Base-by-base conservation (phyloP, 2,888 invertebrate genomes). In the Abrostola triplasia region DNA sequence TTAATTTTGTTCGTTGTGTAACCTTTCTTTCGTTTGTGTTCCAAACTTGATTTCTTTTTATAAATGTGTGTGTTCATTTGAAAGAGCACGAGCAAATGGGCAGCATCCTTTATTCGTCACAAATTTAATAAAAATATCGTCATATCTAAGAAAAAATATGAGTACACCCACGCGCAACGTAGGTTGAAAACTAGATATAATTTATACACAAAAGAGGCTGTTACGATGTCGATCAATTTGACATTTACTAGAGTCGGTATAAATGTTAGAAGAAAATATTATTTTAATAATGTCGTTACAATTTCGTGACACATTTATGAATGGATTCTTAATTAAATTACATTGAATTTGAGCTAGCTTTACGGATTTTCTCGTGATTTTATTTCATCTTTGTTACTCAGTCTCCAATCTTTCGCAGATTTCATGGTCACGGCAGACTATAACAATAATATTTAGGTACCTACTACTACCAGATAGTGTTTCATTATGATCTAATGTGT, bases 131-230 rank as follows among this genome's bases (percentile, higher is more conserved):
- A 13, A 47, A 47, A 47, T 13, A 24, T 47, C 24, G 24, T 47
- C 44, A 24, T 47, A 12, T 9, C 35, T 7, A 10, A 5, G 11
- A 36, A 42, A 13, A 47, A 55, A 47, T 47, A 47, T 47, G 12
- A 9, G 8, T 6, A 36, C 13, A 13, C 10, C 13, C n/a, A 42
- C 42, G 9, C n/a, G 36, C 42, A 9, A 42, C 35, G n/a, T 12
- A 36, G 24, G 36, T 42, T 42, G 6, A n/a, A 53, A 11, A 36
- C 36, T 44, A 48, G 36, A 41, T 37, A 37, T 11, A 56, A 37
- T 10, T 24, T 47, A 24, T 24, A 24, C 35, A 38, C n/a, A 52
- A 67, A 58, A 60, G 71, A 71, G 58, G 67, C 53, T 59, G 37
- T 12, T 24, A 37, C 8, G 0, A n/a, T 60, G 59, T 60, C 52